Evolutionary conservation across 2,797 vertebrate species (phyloP).

Genomic region (Odontamblyopus rebecca): DNA sequence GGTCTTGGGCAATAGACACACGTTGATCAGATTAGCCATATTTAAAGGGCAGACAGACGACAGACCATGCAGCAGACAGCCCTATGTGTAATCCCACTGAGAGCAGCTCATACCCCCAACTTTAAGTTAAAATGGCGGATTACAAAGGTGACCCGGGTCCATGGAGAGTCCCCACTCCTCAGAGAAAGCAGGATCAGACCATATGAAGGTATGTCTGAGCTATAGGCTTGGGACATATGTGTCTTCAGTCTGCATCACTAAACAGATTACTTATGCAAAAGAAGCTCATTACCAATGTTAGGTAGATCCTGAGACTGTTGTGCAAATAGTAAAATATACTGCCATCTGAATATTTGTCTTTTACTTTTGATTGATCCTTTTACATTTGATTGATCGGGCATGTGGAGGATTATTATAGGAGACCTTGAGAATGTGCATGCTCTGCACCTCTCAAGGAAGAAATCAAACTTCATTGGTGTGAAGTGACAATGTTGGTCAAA

Average conservation of each 20-base stretch:
- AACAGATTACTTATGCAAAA: neutral
- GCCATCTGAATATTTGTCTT: too few species aligned
- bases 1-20: neutral
- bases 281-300: neutral
- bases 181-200: slow-evolving; percentile 66
- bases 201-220: slow-evolving; percentile 42
- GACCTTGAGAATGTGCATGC: too few species aligned
- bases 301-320: neutral
- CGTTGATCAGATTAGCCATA: slow-evolving; percentile 48
- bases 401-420: too few species aligned
- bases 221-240: neutral
- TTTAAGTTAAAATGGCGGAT: slow-evolving; percentile 54
- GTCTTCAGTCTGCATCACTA: neutral
- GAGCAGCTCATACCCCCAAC: slow-evolving; percentile 29
- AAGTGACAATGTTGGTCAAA: slow-evolving; percentile 46
- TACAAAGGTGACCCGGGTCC: slow-evolving; percentile 62
- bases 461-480: neutral
- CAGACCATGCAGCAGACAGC: slow-evolving; percentile 63
- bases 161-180: slow-evolving; percentile 48
- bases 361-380: neutral
- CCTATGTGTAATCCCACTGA: slow-evolving; percentile 55
- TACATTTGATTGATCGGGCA: too few species aligned
- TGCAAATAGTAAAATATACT: neutral
- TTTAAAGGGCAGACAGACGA: slow-evolving; percentile 60
- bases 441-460: too few species aligned